Base-by-base conservation (phyloP, 2,113 vertebrate genomes). In the Arizona elegans region DNA sequence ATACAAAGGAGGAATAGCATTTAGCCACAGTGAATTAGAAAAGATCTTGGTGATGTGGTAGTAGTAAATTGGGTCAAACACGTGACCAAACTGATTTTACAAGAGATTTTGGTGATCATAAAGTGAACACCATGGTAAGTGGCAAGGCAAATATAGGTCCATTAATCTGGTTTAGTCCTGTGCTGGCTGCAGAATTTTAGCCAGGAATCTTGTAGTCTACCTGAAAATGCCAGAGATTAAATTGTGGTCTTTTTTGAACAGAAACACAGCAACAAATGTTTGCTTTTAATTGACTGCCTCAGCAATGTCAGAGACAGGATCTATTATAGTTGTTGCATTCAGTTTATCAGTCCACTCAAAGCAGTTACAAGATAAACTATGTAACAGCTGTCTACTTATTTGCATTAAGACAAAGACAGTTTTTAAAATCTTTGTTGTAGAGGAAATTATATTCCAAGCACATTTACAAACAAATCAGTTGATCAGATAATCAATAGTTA, bases 401-500 rank as follows among this genome's bases (percentile, higher is more conserved):
- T 93, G 33, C 19, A 93, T 23, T 38, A 75, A 38, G 90, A 92
- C 93, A 93, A 89, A 91, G 8, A 87, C 70, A 0, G 12, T 75
- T 56, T 65, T 92, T 23, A 90, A 24, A 55, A 26, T 94, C 62
- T 5, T 92, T 87, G 91, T 90, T 47, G 86, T 43, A 87, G n/a
- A 90, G 89, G 23, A 94, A 95, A 56, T 92, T 17, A 92, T 92
- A 10, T 86, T 90, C 55, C 17, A 62, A 26, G 43, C 43, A 43
- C 38, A 43, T 43, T 43, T 43, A 43, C 38, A 43, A 43, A 43
- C 38, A 93, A 88, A 91, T 1, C 0, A 0, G 11, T 93, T 94
- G 93, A 91, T 55, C 92, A 90, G 19, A 91, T n/a, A 59, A 62
- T 55, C 54, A 86, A 52, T 95, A 92, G 89, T 43, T n/a, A 17